Conservation (phyloP, 2,113 vertebrate genomes). For the Notechis scutatus region DNA sequence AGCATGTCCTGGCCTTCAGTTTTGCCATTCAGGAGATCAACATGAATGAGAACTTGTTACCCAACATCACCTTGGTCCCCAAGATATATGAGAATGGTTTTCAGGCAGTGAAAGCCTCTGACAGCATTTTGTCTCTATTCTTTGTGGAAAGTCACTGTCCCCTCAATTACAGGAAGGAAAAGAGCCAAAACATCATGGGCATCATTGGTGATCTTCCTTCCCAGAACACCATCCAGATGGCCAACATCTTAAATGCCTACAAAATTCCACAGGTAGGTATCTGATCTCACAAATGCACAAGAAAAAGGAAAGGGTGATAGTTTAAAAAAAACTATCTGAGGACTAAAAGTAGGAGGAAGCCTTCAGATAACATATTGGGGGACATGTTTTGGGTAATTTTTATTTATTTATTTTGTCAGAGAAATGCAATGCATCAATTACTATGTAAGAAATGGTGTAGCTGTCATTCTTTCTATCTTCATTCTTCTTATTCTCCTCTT, state of each 20-base stretch:
- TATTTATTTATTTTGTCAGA: too few species aligned
- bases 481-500: neutral
- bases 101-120: neutral
- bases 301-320: neutral
- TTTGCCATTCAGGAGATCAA: neutral
- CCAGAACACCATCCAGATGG: neutral
- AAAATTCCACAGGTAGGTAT: neutral
- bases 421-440: too few species aligned
- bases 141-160: neutral
- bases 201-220: neutral
- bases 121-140: neutral
- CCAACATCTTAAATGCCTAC: neutral
- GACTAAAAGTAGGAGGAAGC: neutral
- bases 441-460: too few species aligned
- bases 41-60: neutral
- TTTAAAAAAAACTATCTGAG: neutral
- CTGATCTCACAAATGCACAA: neutral
- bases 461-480: too few species aligned
- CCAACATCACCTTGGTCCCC: neutral
- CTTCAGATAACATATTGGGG: neutral
- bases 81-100: neutral
- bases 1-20: neutral
- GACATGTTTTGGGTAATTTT: too few species aligned
- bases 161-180: neutral
- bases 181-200: neutral